Percentiles rank a stretch among this genome's conserved stretches.
Evolutionary conservation across 2,888 invertebrate species (phyloP).

Genomic region (Artemia sinica): DNA sequence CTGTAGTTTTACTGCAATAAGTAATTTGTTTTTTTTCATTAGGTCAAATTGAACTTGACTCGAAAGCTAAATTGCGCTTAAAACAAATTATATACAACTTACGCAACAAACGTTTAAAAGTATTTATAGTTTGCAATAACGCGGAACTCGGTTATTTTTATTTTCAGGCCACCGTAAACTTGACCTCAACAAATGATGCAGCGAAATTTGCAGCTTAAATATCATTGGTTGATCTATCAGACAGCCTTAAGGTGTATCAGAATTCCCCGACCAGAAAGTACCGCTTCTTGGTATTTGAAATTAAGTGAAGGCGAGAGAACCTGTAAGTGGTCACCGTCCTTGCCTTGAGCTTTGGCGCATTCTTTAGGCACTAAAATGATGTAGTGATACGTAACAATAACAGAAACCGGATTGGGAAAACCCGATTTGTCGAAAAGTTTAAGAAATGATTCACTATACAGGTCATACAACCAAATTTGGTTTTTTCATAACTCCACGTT

Average conservation of each 20-base stretch:
- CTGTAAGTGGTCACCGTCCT: conserved; percentile 13
- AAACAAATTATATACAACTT: no score
- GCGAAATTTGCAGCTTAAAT: no score
- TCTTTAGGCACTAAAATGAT: neutral
- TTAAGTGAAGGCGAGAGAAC: conserved; percentile 11
- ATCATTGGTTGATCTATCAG: neutral
- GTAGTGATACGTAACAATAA: conserved; percentile 5
- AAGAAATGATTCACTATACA: neutral
- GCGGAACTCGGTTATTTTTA: neutral
- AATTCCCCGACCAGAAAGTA: conserved; percentile 14
- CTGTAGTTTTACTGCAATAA: no score
- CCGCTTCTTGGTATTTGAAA: conserved; percentile 13
- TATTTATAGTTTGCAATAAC: no score
- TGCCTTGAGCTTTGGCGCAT: conserved; percentile 4
- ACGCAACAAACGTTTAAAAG: no score
- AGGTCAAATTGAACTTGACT: no score
- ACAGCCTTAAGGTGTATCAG: neutral
- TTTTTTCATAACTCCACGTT: no score
- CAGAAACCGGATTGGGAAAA: conserved; percentile 14
- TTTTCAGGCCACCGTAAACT: conserved; percentile 7
- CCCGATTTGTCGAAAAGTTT: neutral
- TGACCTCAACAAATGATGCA: neutral
- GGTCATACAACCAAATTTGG: conserved; percentile 10
- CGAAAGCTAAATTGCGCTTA: no score
- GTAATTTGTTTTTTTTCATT: no score